Percentiles rank a stretch among this genome's conserved stretches.
These are phyloP conservation scores for Trypoxylus dichotomus DNA, from an alignment of 1,140 invertebrate genomes.

Conservation along the genomic window DNA sequence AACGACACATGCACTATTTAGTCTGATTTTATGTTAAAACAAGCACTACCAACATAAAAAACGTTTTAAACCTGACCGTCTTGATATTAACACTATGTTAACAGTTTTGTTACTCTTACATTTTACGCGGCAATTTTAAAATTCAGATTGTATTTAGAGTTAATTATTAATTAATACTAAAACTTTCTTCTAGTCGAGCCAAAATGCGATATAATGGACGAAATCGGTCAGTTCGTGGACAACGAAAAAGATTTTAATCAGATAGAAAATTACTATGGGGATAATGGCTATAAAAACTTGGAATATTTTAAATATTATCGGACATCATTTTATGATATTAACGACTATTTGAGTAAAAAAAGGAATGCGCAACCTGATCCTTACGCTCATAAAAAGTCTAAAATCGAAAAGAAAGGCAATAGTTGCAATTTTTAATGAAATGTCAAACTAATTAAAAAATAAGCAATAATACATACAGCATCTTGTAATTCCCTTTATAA, in stretches of 20 bases:
- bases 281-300: constrained; percentile 17
- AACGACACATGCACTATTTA: no score
- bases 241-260: not conserved
- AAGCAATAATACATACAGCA: no score
- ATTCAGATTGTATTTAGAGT: not conserved
- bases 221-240: not conserved
- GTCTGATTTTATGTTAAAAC: no score
- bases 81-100: no score
- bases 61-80: no score
- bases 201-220: constrained; percentile 6
- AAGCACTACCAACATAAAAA: no score
- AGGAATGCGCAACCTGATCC: not conserved
- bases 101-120: not conserved
- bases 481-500: no score
- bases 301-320: constrained; percentile 4
- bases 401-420: not conserved
- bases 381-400: not conserved
- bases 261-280: not conserved
- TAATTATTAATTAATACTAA: no score
- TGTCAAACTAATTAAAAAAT: no score
- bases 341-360: not conserved
- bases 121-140: not conserved
- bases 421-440: not conserved
- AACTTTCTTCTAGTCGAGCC: not conserved
- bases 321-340: not conserved